Conservation (phyloP, 2,113 vertebrate genomes). For the Corythornis cristatus region DNA sequence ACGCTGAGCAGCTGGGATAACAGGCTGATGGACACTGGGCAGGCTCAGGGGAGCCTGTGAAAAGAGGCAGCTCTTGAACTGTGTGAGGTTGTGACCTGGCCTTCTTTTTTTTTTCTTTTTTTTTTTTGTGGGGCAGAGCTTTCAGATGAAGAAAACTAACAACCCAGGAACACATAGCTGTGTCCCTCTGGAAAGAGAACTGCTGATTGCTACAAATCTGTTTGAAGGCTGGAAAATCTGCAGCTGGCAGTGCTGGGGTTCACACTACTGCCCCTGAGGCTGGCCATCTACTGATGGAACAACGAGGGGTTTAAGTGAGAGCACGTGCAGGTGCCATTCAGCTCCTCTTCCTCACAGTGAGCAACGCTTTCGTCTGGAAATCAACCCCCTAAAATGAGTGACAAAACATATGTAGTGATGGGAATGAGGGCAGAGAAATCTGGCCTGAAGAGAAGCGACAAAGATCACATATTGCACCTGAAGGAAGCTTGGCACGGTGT, state of each 20-base stretch:
- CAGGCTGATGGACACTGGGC: not conserved
- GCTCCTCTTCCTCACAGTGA: not conserved
- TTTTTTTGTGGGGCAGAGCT: not conserved
- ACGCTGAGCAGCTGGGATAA: conserved; percentile 18
- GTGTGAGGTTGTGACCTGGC: not conserved
- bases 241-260: not conserved
- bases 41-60: not conserved
- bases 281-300: not conserved
- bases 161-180: not conserved
- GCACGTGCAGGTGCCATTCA: not conserved
- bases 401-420: not conserved
- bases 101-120: too few species aligned
- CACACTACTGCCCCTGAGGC: not conserved
- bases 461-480: not conserved
- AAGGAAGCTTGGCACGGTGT: not conserved
- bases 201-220: conserved; percentile 53
- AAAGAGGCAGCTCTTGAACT: not conserved
- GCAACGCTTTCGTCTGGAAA: not conserved
- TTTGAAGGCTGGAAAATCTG: conserved; percentile 36
- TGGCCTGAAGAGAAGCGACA: not conserved
- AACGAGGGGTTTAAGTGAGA: not conserved
- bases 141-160: not conserved
- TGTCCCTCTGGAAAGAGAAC: conserved; percentile 46
- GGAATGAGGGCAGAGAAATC: not conserved
- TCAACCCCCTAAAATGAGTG: not conserved